A percentile compares a stretch with the other conserved stretches of the same genome.
These are phyloP conservation scores for Cerastis leucographa DNA, from an alignment of 2,888 invertebrate genomes.

Conservation along the genomic window DNA sequence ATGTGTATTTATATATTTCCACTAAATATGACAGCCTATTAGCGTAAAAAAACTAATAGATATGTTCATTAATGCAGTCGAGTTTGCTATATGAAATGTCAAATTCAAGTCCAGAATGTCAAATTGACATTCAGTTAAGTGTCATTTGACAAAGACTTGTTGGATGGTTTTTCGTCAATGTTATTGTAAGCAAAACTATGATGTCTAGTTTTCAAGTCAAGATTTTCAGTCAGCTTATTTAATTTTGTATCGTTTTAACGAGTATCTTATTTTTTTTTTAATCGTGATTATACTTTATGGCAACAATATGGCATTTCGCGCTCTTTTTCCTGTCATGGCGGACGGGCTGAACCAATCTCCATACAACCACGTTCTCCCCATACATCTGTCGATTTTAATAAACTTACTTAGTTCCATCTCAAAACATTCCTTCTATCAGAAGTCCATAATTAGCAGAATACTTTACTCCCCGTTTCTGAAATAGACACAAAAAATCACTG, in stretches of 20 bases:
- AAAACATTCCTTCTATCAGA: background rate
- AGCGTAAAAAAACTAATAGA: slow-evolving; percentile 77
- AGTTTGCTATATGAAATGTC: slow-evolving; percentile 57
- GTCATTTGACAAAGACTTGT: slow-evolving; percentile 44
- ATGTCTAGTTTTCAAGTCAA: slow-evolving; percentile 42
- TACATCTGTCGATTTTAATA: background rate
- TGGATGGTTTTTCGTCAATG: slow-evolving; percentile 31
- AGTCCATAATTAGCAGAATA: background rate
- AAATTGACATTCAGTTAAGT: slow-evolving; percentile 40
- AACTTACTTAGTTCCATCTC: background rate
- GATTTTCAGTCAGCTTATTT: slow-evolving; percentile 60
- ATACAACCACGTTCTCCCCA: background rate
- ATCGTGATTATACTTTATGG: slow-evolving; percentile 21
- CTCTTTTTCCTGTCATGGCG: slow-evolving; percentile 12
- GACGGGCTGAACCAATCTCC: background rate
- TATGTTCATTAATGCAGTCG: slow-evolving; percentile 77
- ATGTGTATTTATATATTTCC: slow-evolving; percentile 49
- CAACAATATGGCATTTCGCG: slow-evolving; percentile 45
- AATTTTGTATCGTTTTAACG: slow-evolving; percentile 58
- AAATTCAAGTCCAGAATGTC: slow-evolving; percentile 54
- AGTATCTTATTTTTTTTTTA: slow-evolving; percentile 18
- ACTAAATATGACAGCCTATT: slow-evolving; percentile 65
- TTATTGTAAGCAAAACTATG: slow-evolving; percentile 60
- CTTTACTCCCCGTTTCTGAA: background rate
- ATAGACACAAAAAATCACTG: background rate